Base-by-base conservation (phyloP, 2,888 invertebrate genomes). In the Drosophila quasianomalipes region DNA sequence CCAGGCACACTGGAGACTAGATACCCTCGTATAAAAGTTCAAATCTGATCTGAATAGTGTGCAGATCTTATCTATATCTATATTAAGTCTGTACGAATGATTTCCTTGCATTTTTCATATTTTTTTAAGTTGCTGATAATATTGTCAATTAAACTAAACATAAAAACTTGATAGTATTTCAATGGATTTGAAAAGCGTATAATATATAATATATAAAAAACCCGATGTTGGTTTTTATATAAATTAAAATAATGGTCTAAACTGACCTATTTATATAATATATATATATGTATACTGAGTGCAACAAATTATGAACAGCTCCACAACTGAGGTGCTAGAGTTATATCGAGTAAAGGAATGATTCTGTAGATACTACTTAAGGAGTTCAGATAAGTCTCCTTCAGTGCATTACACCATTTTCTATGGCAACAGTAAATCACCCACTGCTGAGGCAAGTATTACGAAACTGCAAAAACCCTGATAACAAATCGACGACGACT, bases 401-500 rank as follows among this genome's bases (percentile, higher is more conserved):
- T 14, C 14, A 7, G 7, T 7, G 14, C 14, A 22, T 22, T 22
- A 26, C 16, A 47, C 7, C 14, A 22, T 16, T 14, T 47, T 22
- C 14, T 9, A 41, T 4, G 44, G 14, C 44, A 7, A 22, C 22
- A 26, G 14, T 16, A 47, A 47, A 1, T 14, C 22, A 47, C 3
- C 7, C 22, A 4, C 44, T 22, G 22, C 47, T 12, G 14, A 14
- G 31, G 12, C 33, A 59, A 55, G 19, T 19, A 35, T 14, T 7
- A 35, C 52, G 49, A 37, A 79, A 79, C 37, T 49, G 59, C 12
- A 47, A 58, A 16, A 58, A 44, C 59, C 70, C 16, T 53, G 76
- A 73, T 76, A 76, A 70, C 81, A 74, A 77, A 72, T 81, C 70
- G 73, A 70, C 59, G 22, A 65, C 44, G 73, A 85, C 79, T 87